Conservation (phyloP, 1,140 invertebrate genomes). For the Aculops lycopersici region DNA sequence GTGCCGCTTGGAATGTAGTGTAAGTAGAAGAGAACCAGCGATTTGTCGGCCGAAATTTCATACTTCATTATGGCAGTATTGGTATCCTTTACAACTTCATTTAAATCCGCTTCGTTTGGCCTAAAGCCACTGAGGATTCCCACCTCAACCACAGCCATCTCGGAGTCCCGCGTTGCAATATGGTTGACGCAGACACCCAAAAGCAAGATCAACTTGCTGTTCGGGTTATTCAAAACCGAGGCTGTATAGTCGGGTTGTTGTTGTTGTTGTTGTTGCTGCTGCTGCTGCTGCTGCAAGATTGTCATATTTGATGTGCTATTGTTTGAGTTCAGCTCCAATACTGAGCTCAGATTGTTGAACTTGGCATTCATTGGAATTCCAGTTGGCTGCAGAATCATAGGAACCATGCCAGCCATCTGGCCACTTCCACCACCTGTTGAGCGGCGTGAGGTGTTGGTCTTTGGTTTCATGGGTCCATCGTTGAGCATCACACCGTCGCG, state of each 20-base stretch:
- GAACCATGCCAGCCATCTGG: too few relatives aligned
- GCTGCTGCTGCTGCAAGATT: too few relatives aligned
- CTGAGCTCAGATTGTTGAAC: background rate
- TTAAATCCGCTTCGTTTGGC: constrained; percentile 12
- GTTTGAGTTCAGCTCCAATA: too few relatives aligned
- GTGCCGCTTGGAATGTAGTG: constrained; percentile 1
- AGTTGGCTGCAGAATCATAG: too few relatives aligned
- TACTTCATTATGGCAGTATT: constrained; percentile 1
- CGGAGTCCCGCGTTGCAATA: background rate
- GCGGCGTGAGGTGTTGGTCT: too few relatives aligned
- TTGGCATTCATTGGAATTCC: background rate
- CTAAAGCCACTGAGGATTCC: constrained; percentile 16
- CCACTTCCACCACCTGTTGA: too few relatives aligned
- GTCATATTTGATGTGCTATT: too few relatives aligned
- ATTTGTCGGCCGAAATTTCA: background rate
- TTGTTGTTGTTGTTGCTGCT: too few relatives aligned
- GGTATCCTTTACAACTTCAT: constrained; percentile 1
- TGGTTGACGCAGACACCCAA: constrained; percentile 6
- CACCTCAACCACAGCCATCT: constrained; percentile 16
- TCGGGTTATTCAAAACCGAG: background rate
- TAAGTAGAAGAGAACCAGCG: constrained; percentile 5
- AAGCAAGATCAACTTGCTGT: constrained; percentile 1
- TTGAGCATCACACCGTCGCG: too few relatives aligned
- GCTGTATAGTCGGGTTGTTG: too few relatives aligned
- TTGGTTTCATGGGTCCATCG: too few relatives aligned